These are phyloP conservation scores for Syrista parreyssii DNA, from an alignment of 2,888 invertebrate species.

Conservation along the genomic window DNA sequence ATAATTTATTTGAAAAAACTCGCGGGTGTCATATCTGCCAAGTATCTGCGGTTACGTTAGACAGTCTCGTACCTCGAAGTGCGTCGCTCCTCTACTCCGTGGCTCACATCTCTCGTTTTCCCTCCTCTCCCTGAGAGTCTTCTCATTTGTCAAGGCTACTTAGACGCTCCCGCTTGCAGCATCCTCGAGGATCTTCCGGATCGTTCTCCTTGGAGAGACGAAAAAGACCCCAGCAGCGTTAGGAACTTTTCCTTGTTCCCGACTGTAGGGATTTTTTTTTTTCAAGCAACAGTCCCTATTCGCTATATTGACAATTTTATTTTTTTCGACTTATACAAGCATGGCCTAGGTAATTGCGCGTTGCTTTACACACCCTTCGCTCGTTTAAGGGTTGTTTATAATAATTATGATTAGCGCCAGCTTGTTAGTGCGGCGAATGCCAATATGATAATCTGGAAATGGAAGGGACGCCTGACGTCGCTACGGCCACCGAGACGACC, in stretches of 20 bases:
- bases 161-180: not conserved
- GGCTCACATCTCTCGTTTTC: not conserved
- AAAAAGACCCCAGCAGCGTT: not conserved
- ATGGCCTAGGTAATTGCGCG: too few relatives aligned
- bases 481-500: not conserved
- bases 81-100: not conserved
- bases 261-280: not conserved
- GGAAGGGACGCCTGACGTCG: not conserved
- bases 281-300: not conserved
- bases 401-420: not conserved
- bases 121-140: not conserved
- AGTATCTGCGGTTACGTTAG: not conserved
- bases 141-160: slow-evolving; percentile 4
- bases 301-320: not conserved
- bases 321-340: not conserved
- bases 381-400: not conserved
- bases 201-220: not conserved
- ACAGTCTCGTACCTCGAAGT: not conserved
- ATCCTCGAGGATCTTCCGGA: not conserved
- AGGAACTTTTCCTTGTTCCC: not conserved
- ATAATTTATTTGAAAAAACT: slow-evolving; percentile 21
- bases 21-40: slow-evolving; percentile 19
- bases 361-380: too few relatives aligned
- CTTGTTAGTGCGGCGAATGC: not conserved
- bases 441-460: not conserved